Evolutionary conservation across 2,113 vertebrate species (phyloP).

Genomic region (Poeciliopsis occidentalis): DNA sequence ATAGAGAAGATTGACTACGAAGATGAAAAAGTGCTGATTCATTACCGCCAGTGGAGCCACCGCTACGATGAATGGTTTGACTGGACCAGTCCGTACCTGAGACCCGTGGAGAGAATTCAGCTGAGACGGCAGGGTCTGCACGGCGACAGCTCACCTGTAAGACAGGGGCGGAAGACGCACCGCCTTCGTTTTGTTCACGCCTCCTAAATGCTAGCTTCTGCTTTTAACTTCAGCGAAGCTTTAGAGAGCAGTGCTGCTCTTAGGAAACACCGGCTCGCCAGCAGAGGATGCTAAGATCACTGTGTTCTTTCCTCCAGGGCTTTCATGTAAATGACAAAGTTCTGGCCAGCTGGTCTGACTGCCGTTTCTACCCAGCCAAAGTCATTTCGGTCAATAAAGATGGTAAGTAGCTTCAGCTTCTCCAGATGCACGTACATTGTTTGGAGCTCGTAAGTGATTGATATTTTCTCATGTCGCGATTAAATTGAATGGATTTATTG

Average conservation of each 20-base stretch:
- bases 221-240: not conserved
- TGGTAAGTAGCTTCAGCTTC: conserved; percentile 80
- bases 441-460: not conserved
- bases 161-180: conserved; percentile 16
- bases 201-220: not conserved
- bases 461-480: not conserved
- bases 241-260: not conserved
- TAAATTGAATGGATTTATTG: not conserved
- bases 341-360: conserved; percentile 97
- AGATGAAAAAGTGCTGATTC: conserved; percentile 94
- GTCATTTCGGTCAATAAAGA: conserved; percentile 95
- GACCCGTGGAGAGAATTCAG: conserved; percentile 94
- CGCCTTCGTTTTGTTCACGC: not conserved
- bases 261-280: not conserved
- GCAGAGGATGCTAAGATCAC: not conserved
- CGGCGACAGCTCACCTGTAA: conserved; percentile 88
- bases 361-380: conserved; percentile 97
- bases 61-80: conserved; percentile 99
- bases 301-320: conserved; percentile 76
- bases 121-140: conserved; percentile 90
- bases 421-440: not conserved
- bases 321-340: conserved; percentile 95
- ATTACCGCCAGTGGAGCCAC: conserved; percentile 99
- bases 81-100: conserved; percentile 95
- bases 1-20: conserved; percentile 96